phyloP scores from a whole-genome alignment of 2,888 invertebrate species.

The Drosophila yooni region DNA sequence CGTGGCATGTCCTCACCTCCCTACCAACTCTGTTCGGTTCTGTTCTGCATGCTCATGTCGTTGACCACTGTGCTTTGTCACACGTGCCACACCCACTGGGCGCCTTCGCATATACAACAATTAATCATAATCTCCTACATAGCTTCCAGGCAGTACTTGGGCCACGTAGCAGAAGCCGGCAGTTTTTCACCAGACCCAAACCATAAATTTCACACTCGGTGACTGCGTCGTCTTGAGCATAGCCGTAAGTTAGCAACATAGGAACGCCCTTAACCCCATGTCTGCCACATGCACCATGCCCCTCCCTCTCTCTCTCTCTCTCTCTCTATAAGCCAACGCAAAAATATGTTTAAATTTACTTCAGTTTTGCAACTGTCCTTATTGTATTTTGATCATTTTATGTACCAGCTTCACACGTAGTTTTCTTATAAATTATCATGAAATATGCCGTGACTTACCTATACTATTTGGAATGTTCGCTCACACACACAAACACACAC shows the following conservation, averaged over 20 bases:
- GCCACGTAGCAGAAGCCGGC: conserved; percentile 59
- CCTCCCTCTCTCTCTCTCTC: background rate
- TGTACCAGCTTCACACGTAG: conserved; percentile 57
- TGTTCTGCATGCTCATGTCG: conserved; percentile 52
- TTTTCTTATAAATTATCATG: conserved; percentile 67
- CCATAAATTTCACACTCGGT: conserved; percentile 73
- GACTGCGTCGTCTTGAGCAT: conserved; percentile 63
- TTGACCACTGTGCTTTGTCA: conserved; percentile 72
- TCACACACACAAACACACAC: background rate
- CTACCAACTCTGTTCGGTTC: background rate
- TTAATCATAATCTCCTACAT: conserved; percentile 73
- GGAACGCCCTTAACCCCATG: conserved; percentile 30
- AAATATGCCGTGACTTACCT: conserved; percentile 61
- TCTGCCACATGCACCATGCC: conserved; percentile 4
- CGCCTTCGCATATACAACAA: conserved; percentile 52
- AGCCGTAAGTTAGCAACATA: conserved; percentile 74
- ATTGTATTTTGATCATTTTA: conserved; percentile 67
- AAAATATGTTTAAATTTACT: conserved; percentile 73
- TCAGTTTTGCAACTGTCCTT: conserved; percentile 56
- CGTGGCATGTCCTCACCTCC: conserved; percentile 37
- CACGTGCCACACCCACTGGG: conserved; percentile 70
- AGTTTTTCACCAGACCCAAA: conserved; percentile 69
- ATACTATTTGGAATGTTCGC: background rate
- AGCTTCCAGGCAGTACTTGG: conserved; percentile 64
- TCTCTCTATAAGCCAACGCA: background rate